Percentiles rank a stretch among this genome's conserved stretches.
phyloP scores from a whole-genome alignment of 2,888 invertebrate genomes.

The Polydesmus complanatus region DNA sequence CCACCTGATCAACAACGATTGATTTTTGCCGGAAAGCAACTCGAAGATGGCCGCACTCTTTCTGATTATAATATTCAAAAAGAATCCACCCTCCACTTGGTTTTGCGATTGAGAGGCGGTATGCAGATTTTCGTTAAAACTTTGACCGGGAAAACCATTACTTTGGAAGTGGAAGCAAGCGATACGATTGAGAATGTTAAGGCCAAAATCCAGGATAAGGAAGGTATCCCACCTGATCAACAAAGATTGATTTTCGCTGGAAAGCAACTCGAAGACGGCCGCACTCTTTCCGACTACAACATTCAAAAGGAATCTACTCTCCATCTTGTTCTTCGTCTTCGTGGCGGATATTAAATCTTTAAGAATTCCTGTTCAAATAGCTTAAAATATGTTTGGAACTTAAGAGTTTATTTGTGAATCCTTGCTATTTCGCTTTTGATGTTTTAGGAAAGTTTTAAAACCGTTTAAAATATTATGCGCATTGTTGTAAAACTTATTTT shows the following conservation, averaged over 20 bases:
- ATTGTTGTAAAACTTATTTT: too few relatives aligned
- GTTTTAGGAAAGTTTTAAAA: too few relatives aligned
- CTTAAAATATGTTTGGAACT: too few relatives aligned
- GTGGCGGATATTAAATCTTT: slow-evolving; percentile 49
- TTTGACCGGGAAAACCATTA: slow-evolving; percentile 37
- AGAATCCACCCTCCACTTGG: slow-evolving; percentile 46
- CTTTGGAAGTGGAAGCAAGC: slow-evolving; percentile 37
- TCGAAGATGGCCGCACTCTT: slow-evolving; percentile 49
- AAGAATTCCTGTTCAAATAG: too few relatives aligned
- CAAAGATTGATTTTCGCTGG: slow-evolving; percentile 58
- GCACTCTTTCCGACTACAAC: slow-evolving; percentile 46
- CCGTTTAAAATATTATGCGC: too few relatives aligned
- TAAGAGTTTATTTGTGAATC: too few relatives aligned
- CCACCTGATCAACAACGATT: slow-evolving; percentile 80
- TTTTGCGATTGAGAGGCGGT: slow-evolving; percentile 38
- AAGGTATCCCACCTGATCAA: slow-evolving; percentile 81
- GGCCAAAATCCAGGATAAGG: slow-evolving; percentile 80
- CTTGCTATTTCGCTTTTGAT: too few relatives aligned
- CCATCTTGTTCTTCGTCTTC: slow-evolving; percentile 75
- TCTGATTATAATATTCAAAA: slow-evolving; percentile 93
- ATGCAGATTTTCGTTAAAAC: slow-evolving; percentile 43
- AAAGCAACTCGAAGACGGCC: slow-evolving; percentile 46
- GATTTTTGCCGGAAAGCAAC: slow-evolving; percentile 46
- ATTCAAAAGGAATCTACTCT: slow-evolving; percentile 73
- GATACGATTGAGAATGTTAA: slow-evolving; percentile 93